phyloP scores from a whole-genome alignment of 35 echinoderm and acorn worm species.

The Eucidaris tribuloides region DNA sequence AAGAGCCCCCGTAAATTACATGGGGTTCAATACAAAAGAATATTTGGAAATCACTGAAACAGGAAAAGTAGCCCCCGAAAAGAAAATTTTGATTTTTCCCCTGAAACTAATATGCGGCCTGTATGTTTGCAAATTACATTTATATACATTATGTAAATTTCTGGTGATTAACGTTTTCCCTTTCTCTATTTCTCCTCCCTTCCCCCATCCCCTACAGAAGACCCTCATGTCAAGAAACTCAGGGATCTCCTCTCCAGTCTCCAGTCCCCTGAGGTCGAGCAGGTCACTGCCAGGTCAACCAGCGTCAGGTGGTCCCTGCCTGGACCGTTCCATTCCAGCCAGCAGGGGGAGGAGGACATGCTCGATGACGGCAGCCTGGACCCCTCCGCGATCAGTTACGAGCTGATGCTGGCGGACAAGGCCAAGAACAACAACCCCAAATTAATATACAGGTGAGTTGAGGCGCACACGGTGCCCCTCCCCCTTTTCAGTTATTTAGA shows the following conservation, averaged over 20 bases:
- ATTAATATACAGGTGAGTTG: constrained; percentile 76
- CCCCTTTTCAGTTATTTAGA: no score
- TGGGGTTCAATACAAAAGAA: no score
- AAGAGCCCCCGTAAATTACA: no score
- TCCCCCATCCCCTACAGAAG: constrained; percentile 31
- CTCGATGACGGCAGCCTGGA: constrained; percentile 29
- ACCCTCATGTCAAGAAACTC: constrained; percentile 59
- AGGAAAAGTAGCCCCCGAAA: no score
- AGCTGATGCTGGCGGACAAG: constrained; percentile 62
- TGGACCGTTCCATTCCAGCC: constrained; percentile 4
- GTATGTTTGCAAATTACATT: no score
- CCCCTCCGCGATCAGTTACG: constrained; percentile 49
- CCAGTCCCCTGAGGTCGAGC: constrained; percentile 64
- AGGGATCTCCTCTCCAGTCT: constrained; percentile 79
- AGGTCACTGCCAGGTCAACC: constrained; percentile 55
- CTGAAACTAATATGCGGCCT: no score
- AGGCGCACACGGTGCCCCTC: no score
- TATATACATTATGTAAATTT: no score
- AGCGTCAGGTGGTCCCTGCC: constrained; percentile 71
- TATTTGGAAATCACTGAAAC: no score
- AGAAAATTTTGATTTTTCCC: no score
- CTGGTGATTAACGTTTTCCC: neutral
- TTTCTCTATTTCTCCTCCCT: neutral
- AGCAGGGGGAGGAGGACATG: constrained; percentile 34
- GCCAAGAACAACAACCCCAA: constrained; percentile 47